Evolutionary conservation across 2,797 vertebrate genomes (phyloP), one percentile per base, ranked within the genome.

Genomic region (Macrochelys suwanniensis): DNA sequence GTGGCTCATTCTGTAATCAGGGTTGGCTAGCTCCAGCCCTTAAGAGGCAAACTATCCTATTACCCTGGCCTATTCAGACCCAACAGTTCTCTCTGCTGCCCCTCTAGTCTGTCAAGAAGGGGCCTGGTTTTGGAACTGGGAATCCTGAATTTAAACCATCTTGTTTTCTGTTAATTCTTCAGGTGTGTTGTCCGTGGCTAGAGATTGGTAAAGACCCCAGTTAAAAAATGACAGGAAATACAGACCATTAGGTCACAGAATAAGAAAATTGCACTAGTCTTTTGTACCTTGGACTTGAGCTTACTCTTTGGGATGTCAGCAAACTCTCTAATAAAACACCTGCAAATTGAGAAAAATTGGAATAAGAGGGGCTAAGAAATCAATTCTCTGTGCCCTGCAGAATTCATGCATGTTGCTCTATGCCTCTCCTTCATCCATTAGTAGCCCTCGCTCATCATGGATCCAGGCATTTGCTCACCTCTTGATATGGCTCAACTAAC

Each of bases 361-460:
- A 88, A 37, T 37, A 85, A 71, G 25, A 90, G 80, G 31, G 26
- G 71, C 82, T 93, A 93, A 92, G 89, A 88, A 45, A 54, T 83
- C 79, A 68, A 91, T 13, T 53, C 10, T 37, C 42, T 57, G 4
- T 17, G 28, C 88, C 11, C 26, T 56, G 47, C 37, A 87, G 88
- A 93, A 88, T 0, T 84, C 28, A 79, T 37, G 54, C 50, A 78
- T 57, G 42, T 51, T 94, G 81, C 45, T 96, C 21, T 25, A 10
- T 37, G 37, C 19, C n/a, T 42, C 68, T 71, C 37, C 37, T 71
- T 71, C 28, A 87, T 89, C 33, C 11, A 65, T 87, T 82, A 85
- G 82, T 89, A 95, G 65, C 53, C 49, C 82, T 81, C 37, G 86
- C 68, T 80, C 47, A 78, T 96, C 84, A n/a, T 7, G 37, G 92